These are phyloP conservation scores for Uria lomvia DNA, from an alignment of 2,113 vertebrate genomes.

Conservation along the genomic window DNA sequence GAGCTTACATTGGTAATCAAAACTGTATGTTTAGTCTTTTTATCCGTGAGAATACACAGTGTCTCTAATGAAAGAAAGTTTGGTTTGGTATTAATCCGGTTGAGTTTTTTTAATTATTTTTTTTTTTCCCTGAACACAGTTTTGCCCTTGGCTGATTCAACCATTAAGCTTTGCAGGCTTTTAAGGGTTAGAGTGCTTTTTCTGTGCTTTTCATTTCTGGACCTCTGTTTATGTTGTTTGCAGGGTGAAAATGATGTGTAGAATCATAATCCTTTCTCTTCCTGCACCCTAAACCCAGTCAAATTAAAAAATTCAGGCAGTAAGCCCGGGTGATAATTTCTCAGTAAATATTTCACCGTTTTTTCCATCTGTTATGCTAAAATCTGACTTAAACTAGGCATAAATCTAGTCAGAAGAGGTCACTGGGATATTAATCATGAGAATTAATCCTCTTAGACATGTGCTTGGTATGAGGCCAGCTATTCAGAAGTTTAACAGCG, in stretches of 20 bases:
- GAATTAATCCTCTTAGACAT: slow-evolving; percentile 9
- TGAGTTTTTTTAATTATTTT: not conserved
- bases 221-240: not conserved
- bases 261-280: not conserved
- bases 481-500: not conserved
- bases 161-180: not conserved
- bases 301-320: not conserved
- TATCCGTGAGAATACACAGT: not conserved
- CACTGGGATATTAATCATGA: slow-evolving; percentile 16
- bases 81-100: not conserved
- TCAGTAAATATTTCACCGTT: slow-evolving; percentile 27
- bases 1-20: not conserved
- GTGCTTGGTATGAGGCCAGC: slow-evolving; percentile 23
- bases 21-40: not conserved
- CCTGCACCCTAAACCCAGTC: not conserved
- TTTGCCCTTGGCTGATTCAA: not conserved
- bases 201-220: not conserved
- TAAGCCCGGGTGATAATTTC: not conserved
- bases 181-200: not conserved
- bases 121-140: not conserved
- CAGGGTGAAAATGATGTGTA: not conserved
- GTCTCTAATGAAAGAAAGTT: not conserved
- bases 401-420: slow-evolving; percentile 30
- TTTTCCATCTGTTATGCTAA: slow-evolving; percentile 30
- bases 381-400: slow-evolving; percentile 9